Percentiles rank a stretch among this genome's conserved stretches.
phyloP scores from a whole-genome alignment of 2,888 invertebrate species.

The Nomada ruficornis region DNA sequence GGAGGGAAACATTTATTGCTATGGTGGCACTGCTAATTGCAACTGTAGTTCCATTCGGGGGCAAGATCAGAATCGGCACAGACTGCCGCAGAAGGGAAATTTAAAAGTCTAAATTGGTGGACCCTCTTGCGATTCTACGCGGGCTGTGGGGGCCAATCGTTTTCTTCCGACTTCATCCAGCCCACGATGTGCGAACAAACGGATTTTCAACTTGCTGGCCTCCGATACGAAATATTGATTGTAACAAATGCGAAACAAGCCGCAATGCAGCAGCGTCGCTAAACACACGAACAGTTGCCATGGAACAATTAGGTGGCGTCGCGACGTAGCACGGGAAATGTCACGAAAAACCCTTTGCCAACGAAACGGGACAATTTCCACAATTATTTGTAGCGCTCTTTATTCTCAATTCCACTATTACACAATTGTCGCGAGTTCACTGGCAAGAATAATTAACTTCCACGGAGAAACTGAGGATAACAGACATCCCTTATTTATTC shows the following conservation, averaged over 20 bases:
- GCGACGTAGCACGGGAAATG: background rate
- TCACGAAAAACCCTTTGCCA: background rate
- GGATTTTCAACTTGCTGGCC: slow-evolving; percentile 38
- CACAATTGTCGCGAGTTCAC: too few species aligned
- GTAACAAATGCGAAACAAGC: slow-evolving; percentile 39
- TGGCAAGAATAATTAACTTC: too few species aligned
- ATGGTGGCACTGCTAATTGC: slow-evolving; percentile 17
- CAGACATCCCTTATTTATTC: too few species aligned
- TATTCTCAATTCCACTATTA: too few species aligned
- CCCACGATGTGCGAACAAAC: slow-evolving; percentile 11
- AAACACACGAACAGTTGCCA: slow-evolving; percentile 19
- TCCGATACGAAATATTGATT: slow-evolving; percentile 39
- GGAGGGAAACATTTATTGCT: background rate
- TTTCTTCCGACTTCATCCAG: background rate
- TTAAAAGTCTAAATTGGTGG: slow-evolving; percentile 27
- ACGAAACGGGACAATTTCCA: background rate
- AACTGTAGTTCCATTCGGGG: slow-evolving; percentile 3
- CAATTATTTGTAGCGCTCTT: too few species aligned
- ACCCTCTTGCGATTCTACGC: slow-evolving; percentile 4
- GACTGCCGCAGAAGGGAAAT: slow-evolving; percentile 2
- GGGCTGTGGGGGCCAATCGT: background rate
- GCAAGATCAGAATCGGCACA: slow-evolving; percentile 12
- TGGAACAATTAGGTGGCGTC: slow-evolving; percentile 13
- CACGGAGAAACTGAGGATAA: too few species aligned
- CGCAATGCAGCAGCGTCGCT: slow-evolving; percentile 36